Percentiles rank a stretch among this genome's conserved stretches.
These are phyloP conservation scores for Morone chrysops DNA, from an alignment of 2,113 vertebrate species.

Conservation along the genomic window DNA sequence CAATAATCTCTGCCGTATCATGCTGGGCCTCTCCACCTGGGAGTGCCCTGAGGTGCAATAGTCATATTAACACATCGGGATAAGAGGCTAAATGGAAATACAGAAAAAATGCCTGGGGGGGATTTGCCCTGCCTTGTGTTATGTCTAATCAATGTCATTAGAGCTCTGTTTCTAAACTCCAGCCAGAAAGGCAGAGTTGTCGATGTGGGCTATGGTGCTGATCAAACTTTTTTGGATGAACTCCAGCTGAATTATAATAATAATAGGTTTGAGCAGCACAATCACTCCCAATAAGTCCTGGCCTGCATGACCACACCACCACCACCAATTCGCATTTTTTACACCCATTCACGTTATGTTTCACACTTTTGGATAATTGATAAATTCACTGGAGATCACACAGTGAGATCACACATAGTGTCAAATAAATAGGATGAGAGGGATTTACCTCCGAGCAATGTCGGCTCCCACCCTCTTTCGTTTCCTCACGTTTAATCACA, in stretches of 20 bases:
- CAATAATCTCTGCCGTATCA: constrained; percentile 44
- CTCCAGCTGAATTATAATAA: neutral
- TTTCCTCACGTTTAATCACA: constrained; percentile 63
- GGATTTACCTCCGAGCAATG: constrained; percentile 55
- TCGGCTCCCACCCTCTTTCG: constrained; percentile 29
- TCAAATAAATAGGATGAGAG: constrained; percentile 61
- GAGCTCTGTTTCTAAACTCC: constrained; percentile 20
- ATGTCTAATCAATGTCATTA: constrained; percentile 42
- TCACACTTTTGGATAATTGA: constrained; percentile 42
- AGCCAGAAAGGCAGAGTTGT: constrained; percentile 8
- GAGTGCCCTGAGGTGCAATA: constrained; percentile 44
- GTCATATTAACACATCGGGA: constrained; percentile 64
- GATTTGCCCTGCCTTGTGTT: constrained; percentile 32
- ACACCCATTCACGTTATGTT: neutral
- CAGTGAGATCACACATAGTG: constrained; percentile 35
- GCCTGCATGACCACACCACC: neutral
- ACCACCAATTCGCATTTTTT: constrained; percentile 16
- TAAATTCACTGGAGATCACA: constrained; percentile 44
- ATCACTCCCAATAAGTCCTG: neutral
- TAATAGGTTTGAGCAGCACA: neutral
- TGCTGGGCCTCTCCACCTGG: constrained; percentile 48
- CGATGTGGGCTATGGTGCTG: neutral
- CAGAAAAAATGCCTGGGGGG: constrained; percentile 34
- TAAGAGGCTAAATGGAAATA: constrained; percentile 66
- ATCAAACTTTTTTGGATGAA: constrained; percentile 23